Conservation (phyloP, 1,140 invertebrate species). For the Diabrotica virgifera region DNA sequence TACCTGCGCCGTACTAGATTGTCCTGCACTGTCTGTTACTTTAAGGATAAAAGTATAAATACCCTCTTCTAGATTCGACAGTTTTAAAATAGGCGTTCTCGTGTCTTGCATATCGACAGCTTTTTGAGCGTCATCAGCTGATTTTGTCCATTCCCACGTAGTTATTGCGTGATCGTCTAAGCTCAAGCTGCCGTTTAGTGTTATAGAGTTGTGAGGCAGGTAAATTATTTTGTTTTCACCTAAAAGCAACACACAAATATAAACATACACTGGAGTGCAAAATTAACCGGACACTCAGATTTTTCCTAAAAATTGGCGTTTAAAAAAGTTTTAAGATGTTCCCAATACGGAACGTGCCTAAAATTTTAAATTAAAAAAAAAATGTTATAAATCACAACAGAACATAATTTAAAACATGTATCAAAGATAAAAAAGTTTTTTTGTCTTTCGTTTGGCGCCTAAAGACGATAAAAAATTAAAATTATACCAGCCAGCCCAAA, state of each 20-base stretch:
- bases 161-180: slow-evolving; percentile 91
- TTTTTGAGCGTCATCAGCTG: slow-evolving; percentile 78
- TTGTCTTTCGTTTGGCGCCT: no score
- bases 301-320: no score
- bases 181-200: slow-evolving; percentile 84
- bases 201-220: slow-evolving; percentile 84
- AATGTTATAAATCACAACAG: no score
- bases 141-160: slow-evolving; percentile 93
- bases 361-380: no score
- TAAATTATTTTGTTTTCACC: slow-evolving; percentile 87
- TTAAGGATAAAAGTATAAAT: slow-evolving; percentile 92
- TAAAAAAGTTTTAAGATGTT: no score
- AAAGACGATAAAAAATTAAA: no score
- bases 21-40: slow-evolving; percentile 86
- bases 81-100: slow-evolving; percentile 72
- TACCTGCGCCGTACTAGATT: slow-evolving; percentile 74
- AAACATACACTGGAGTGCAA: no score
- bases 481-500: no score
- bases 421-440: no score
- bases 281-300: no score
- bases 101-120: slow-evolving; percentile 94
- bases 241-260: slow-evolving; percentile 23
- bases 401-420: no score
- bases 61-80: slow-evolving; percentile 88
- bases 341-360: no score